These are phyloP conservation scores for Columba livia DNA, from an alignment of 2,113 vertebrate species.

Conservation along the genomic window DNA sequence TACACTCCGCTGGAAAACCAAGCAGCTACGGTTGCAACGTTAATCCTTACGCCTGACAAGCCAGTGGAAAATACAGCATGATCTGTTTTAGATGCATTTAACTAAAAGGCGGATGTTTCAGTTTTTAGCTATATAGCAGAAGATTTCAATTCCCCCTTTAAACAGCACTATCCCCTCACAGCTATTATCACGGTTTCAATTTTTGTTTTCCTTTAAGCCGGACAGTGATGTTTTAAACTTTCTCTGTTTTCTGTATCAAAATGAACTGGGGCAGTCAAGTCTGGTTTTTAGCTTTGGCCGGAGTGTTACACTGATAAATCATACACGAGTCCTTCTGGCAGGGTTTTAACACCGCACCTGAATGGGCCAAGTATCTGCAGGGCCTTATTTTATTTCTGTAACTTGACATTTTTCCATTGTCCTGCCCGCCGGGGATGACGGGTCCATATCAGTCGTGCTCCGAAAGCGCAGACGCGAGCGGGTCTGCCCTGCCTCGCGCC, in stretches of 20 bases:
- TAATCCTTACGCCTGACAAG: neutral
- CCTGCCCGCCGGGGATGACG: neutral
- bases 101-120: neutral
- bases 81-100: conserved; percentile 9
- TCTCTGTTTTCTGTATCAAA: conserved; percentile 69
- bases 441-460: neutral
- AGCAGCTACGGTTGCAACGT: accelerated
- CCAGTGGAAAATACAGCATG: neutral
- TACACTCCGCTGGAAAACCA: neutral
- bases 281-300: conserved; percentile 56
- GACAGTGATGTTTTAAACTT: neutral
- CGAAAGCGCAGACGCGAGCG: neutral
- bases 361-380: conserved; percentile 38
- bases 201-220: neutral
- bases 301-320: conserved; percentile 32
- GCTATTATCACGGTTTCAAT: neutral
- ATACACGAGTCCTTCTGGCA: conserved; percentile 13
- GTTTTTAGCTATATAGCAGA: neutral
- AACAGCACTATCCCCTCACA: neutral
- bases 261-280: neutral
- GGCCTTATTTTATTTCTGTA: neutral
- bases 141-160: neutral
- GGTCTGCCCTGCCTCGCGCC: neutral
- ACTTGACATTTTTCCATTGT: conserved; percentile 36
- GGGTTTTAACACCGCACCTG: conserved; percentile 19